phyloP scores from a whole-genome alignment of 1,140 invertebrate genomes.

The Ceratina calcarata region DNA sequence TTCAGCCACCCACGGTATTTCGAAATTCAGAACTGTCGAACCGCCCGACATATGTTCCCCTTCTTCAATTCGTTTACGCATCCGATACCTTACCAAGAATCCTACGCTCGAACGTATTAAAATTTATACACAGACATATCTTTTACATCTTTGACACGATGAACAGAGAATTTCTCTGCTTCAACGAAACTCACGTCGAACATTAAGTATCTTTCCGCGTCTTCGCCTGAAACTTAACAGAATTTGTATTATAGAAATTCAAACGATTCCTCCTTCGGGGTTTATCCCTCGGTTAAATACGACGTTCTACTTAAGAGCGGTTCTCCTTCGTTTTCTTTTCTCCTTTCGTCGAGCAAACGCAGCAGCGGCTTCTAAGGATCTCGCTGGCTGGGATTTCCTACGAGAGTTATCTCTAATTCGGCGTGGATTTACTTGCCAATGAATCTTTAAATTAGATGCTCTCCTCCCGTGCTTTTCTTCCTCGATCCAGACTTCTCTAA shows the following conservation, averaged over 20 bases:
- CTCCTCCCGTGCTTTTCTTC: constrained; percentile 42
- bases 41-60: too few species aligned
- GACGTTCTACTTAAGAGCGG: constrained; percentile 58
- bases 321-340: constrained; percentile 30
- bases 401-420: constrained; percentile 82
- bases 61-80: too few species aligned
- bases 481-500: constrained; percentile 34
- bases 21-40: background rate
- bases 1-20: constrained; percentile 15
- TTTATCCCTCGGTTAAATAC: constrained; percentile 55
- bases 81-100: background rate
- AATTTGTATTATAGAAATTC: background rate
- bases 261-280: background rate
- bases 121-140: too few species aligned
- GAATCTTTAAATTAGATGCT: constrained; percentile 82
- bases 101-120: too few species aligned
- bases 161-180: too few species aligned
- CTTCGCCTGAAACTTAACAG: background rate
- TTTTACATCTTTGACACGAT: too few species aligned
- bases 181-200: background rate
- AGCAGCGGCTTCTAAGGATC: constrained; percentile 57
- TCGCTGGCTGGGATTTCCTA: constrained; percentile 77
- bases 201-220: too few species aligned
- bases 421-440: constrained; percentile 80
- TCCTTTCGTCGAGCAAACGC: constrained; percentile 43